Evolutionary conservation across 1,140 invertebrate species (phyloP), one percentile per base, ranked within the genome.

Genomic region (Drosophila parvula): DNA sequence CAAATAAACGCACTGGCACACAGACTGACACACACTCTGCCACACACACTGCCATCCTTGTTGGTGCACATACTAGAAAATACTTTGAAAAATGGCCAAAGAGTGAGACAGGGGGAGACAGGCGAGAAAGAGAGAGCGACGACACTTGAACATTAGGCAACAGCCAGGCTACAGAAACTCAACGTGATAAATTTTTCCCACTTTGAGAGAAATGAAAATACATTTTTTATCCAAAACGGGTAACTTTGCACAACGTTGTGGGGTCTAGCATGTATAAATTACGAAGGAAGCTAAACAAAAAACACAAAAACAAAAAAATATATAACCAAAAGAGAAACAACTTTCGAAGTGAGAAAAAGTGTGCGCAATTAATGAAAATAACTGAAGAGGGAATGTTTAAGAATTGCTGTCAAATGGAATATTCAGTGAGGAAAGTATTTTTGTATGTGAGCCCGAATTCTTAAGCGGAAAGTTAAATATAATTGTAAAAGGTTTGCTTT

Each of bases 71-170:
- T 34, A 41, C 51, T 68, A 38, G 40, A 62, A 74, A 58, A 60
- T 36, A 58, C 43, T 71, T 61, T 58, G 53, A 61, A 38, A 67
- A 16, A 43, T 60, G 43, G 41, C 41, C 43, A n/a, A 11, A 22
- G 28, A 30, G 43, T 41, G 36, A 41, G 34, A 22, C 34, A 48
- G 27, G 34, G 61, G 22, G 28, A 58, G 38, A n/a, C 4, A n/a
- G 8, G 47, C n/a, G 4, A 6, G 22, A 69, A n/a, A 22, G 38
- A 57, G 30, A 32, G 28, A 32, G 30, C 36, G 62, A 50, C 53
- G 60, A 43, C 59, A 63, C 77, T 75, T 80, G 32, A 80, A 68
- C 78, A 75, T 79, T 79, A 64, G 79, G 69, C 64, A 84, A 62
- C 57, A 67, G 43, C 43, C 27, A 65, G 22, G 60, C 48, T 47